phyloP scores from a whole-genome alignment of 2,113 vertebrate species.

The Vanacampus margaritifer region DNA sequence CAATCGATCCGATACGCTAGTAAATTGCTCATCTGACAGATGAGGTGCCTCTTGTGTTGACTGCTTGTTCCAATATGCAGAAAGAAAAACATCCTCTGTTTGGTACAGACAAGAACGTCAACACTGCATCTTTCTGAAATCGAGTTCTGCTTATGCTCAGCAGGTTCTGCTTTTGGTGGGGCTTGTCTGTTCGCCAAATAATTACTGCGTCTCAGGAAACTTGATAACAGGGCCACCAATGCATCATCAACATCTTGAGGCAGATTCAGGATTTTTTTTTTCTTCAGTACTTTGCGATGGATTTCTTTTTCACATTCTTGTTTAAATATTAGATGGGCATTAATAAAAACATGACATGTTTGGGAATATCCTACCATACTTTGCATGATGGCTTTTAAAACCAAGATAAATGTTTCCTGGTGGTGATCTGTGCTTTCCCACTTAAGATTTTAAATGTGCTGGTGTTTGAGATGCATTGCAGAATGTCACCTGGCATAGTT shows the following conservation, averaged over 20 bases:
- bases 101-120: constrained; percentile 10
- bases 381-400: not conserved
- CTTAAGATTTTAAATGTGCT: not conserved
- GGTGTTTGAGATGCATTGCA: too few relatives aligned
- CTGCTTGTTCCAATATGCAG: constrained; percentile 9
- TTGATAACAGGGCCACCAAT: not conserved
- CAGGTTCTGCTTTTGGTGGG: not conserved
- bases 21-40: constrained; percentile 13
- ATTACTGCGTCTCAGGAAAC: not conserved
- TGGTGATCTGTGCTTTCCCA: not conserved
- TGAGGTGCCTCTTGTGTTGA: constrained; percentile 1
- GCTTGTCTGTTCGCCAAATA: not conserved
- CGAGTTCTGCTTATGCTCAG: not conserved
- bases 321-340: not conserved
- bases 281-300: not conserved
- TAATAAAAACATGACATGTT: not conserved
- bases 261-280: not conserved
- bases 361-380: not conserved
- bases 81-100: not conserved
- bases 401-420: not conserved
- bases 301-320: not conserved
- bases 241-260: not conserved
- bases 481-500: too few relatives aligned
- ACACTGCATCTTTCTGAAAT: not conserved
- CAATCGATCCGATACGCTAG: constrained; percentile 7